These are phyloP conservation scores for Orgyia antiqua DNA, from an alignment of 2,888 invertebrate species.

Conservation along the genomic window DNA sequence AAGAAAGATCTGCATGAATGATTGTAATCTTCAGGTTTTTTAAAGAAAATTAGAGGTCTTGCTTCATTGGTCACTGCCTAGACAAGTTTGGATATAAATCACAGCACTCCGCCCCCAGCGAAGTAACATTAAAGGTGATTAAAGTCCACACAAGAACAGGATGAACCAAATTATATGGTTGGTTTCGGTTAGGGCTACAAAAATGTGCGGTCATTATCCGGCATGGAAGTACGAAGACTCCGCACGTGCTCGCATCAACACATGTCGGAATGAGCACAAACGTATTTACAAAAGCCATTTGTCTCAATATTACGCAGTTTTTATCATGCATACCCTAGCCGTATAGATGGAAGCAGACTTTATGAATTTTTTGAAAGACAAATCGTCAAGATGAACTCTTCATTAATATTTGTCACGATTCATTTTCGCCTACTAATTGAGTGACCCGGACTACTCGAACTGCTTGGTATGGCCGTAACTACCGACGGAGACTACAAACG, in stretches of 20 bases:
- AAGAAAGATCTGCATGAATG: slow-evolving; percentile 10
- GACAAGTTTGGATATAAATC: slow-evolving; percentile 50
- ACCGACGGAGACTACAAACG: too few species aligned
- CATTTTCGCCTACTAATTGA: too few species aligned
- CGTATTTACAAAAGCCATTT: too few species aligned
- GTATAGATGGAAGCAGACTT: too few species aligned
- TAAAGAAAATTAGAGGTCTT: slow-evolving; percentile 18
- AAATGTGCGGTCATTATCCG: slow-evolving; percentile 56
- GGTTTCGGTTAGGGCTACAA: slow-evolving; percentile 42
- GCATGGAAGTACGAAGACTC: slow-evolving; percentile 17
- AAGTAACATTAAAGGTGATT: slow-evolving; percentile 61
- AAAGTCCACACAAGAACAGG: slow-evolving; percentile 54
- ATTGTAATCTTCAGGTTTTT: slow-evolving; percentile 8
- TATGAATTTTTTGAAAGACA: too few species aligned
- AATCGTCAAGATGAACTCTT: too few species aligned
- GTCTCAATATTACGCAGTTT: too few species aligned
- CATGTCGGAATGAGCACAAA: slow-evolving; percentile 13
- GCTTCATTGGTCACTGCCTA: slow-evolving; percentile 28
- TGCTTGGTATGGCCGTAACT: too few species aligned
- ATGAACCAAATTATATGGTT: slow-evolving; percentile 67
- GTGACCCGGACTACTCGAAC: too few species aligned
- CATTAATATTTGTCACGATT: too few species aligned
- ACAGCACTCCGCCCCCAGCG: slow-evolving; percentile 42
- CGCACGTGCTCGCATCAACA: slow-evolving; percentile 33
- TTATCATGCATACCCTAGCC: too few species aligned